Conservation (phyloP, 23 tunicate genomes). For the Ascidia mentula region DNA sequence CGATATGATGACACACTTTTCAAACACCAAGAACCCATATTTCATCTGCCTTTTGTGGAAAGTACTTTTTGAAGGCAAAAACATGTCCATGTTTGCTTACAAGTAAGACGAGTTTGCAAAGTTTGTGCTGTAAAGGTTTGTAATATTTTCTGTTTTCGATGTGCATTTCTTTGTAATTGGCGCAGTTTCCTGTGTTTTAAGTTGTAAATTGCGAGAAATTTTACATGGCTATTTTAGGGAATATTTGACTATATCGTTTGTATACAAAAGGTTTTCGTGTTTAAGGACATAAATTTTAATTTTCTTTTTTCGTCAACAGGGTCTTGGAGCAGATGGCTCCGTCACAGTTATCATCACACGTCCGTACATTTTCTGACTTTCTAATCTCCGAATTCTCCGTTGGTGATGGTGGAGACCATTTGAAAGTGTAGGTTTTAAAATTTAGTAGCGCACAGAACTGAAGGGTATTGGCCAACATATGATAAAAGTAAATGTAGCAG, state of each 20-base stretch:
- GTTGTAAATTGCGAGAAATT: no score
- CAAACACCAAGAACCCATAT: constrained; percentile 15
- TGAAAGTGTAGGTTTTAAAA: neutral
- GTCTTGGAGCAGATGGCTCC: constrained; percentile 43
- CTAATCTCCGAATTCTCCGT: constrained; percentile 72
- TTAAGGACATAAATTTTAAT: neutral
- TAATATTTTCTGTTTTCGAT: no score
- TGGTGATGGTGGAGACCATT: constrained; percentile 53
- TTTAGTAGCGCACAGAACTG: no score
- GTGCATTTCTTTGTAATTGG: neutral
- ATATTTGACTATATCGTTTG: neutral
- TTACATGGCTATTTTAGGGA: no score
- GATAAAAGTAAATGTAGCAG: no score
- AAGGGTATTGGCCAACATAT: no score
- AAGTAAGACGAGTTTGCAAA: constrained; percentile 29
- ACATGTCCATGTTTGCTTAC: constrained; percentile 38
- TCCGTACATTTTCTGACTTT: constrained; percentile 78
- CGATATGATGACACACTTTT: constrained; percentile 59
- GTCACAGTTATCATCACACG: constrained; percentile 58
- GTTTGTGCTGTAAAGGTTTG: neutral
- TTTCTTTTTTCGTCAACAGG: constrained; percentile 16
- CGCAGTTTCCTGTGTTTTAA: no score
- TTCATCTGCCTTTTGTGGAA: constrained; percentile 90
- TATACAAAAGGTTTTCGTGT: neutral
- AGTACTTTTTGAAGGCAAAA: constrained; percentile 59